Base-by-base conservation (phyloP, 2,888 invertebrate genomes). In the Crioceris asparagi region DNA sequence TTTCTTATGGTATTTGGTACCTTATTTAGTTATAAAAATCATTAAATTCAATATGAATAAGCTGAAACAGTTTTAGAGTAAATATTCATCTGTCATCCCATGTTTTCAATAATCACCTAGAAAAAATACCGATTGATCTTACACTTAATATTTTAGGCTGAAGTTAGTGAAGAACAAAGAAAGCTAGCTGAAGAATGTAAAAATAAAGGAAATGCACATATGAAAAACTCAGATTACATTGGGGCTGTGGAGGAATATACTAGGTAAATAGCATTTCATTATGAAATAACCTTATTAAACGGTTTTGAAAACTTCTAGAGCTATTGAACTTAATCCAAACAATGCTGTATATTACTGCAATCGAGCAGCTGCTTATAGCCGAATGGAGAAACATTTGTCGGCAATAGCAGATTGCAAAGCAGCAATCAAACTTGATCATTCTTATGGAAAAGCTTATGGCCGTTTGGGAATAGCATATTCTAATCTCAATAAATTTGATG, bases 321-420 rank as follows among this genome's bases (percentile, higher is more conserved):
- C 97, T 8, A 88, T 98, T 47, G 74, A 79, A 52, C 67, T 91
- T 39, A 88, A 94, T 61, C 78, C 82, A 16, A 74, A 75, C 43
- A 96, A 96, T 68, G 83, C 96, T 1, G 88, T 97, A 18, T 97
- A 85, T 66, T 97, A 87, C 63, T 94, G 96, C 63, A 98, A 98
- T 62, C 78, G 97, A 48, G 98, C 97, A 30, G 97, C 97, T 2
- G 93, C 94, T 1, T 83, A 85, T 61, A 93, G 86, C 59, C 90
- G 92, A 59, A 67, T 94, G 47, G 83, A 83, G 32, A 79, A 86
- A 55, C 83, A 90, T 56, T 73, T 79, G 38, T 72, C 77, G 42
- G 91, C 94, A 8, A 82, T 97, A 35, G 77, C 79, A 35, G 97
- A 98, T 65, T 96, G 94, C 61, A 79, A 83, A 52, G 79, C 79